A percentile compares a stretch with the other conserved stretches of the same genome.
Evolutionary conservation across 2,113 vertebrate genomes (phyloP).

Genomic region (Chamaea fasciata): DNA sequence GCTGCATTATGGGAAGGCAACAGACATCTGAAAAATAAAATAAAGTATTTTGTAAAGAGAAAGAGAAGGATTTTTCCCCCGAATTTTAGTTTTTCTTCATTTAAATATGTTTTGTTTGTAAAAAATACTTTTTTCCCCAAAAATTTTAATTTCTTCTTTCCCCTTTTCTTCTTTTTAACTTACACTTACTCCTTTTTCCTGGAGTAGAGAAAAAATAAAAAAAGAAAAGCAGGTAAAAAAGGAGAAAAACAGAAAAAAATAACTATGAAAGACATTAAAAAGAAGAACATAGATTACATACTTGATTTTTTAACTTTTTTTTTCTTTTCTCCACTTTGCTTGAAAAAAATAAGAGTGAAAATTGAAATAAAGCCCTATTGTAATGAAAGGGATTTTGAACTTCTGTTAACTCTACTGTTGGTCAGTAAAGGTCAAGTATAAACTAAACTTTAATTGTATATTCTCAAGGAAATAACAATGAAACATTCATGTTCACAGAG

Average conservation of each 20-base stretch:
- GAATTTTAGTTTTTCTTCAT: not conserved
- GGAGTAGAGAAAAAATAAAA: fast-evolving
- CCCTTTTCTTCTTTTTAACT: fast-evolving
- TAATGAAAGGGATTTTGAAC: not conserved
- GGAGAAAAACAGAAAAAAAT: not conserved
- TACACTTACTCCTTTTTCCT: fast-evolving
- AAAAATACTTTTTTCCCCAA: not conserved
- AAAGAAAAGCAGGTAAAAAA: fast-evolving
- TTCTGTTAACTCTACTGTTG: not conserved
- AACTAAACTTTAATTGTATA: not conserved
- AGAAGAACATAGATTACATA: not conserved
- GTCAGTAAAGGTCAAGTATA: not conserved
- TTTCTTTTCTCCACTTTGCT: not conserved
- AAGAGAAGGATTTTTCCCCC: fast-evolving
- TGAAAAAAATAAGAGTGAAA: not conserved
- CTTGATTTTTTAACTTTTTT: not conserved
- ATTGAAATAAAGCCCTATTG: not conserved
- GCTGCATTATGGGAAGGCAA: not conserved
- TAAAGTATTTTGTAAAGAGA: not conserved
- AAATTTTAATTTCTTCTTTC: not conserved
- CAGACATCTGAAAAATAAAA: not conserved
- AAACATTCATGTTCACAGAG: not conserved
- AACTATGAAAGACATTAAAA: not conserved
- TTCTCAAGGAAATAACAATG: not conserved
- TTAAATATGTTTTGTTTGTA: not conserved